Evolutionary conservation across 2,888 invertebrate genomes (phyloP).

Genomic region (Eustalomyia histrio): DNA sequence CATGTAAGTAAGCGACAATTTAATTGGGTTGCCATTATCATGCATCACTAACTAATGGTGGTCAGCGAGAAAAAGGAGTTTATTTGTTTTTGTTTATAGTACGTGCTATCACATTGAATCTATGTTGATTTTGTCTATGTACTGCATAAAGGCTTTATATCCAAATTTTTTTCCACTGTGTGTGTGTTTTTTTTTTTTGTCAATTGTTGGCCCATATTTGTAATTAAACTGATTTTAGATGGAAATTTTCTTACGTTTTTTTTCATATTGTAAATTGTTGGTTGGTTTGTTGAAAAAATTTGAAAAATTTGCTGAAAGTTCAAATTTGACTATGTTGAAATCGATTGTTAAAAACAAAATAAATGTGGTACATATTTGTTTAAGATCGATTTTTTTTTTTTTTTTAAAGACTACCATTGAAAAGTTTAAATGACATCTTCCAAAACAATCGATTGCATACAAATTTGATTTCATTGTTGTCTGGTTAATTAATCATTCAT

Average conservation of each 20-base stretch:
- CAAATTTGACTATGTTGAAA: background rate
- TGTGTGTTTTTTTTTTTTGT: background rate
- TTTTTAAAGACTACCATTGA: background rate
- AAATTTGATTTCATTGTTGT: too few relatives aligned
- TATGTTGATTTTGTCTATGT: conserved; percentile 12
- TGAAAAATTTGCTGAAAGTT: background rate
- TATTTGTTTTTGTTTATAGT: background rate
- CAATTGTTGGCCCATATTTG: conserved; percentile 24
- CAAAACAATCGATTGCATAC: too few relatives aligned
- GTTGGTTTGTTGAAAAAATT: conserved; percentile 12
- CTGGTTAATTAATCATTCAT: too few relatives aligned
- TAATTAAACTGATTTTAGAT: conserved; percentile 31
- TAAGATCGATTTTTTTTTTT: background rate
- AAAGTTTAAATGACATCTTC: too few relatives aligned
- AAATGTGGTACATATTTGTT: background rate
- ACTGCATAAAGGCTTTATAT: background rate
- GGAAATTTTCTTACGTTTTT: conserved; percentile 14
- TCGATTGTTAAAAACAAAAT: background rate
- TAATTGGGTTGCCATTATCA: conserved; percentile 57
- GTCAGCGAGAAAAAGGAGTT: conserved; percentile 12
- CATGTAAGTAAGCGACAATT: conserved; percentile 31
- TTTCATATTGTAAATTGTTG: background rate
- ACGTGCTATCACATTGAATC: conserved; percentile 6
- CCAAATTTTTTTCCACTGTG: background rate
- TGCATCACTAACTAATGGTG: conserved; percentile 41